A percentile compares a stretch with the other conserved stretches of the same genome.
phyloP scores from a whole-genome alignment of 2,888 invertebrate species.

The Carabus problematicus region DNA sequence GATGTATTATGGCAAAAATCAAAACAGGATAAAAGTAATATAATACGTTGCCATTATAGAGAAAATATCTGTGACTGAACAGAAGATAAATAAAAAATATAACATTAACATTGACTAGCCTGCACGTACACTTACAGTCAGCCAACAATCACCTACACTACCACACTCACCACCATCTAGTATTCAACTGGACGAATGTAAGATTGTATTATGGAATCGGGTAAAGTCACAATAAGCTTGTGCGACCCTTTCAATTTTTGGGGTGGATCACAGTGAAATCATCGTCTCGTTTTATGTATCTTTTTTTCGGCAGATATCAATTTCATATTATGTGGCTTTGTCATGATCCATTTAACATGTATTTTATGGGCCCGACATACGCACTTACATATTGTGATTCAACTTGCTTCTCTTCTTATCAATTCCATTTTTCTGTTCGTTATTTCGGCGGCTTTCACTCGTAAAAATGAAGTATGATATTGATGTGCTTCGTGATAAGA shows the following conservation, averaged over 20 bases:
- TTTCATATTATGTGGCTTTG: conserved; percentile 57
- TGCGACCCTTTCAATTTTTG: conserved; percentile 58
- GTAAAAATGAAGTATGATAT: conserved; percentile 29
- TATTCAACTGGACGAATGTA: conserved; percentile 19
- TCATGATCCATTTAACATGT: conserved; percentile 59
- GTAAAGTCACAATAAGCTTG: conserved; percentile 58
- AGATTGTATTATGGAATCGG: conserved; percentile 53
- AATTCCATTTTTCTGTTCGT: conserved; percentile 38
- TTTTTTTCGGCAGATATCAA: conserved; percentile 51
- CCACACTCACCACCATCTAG: background rate
- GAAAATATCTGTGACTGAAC: conserved; percentile 43
- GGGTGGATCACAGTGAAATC: conserved; percentile 53
- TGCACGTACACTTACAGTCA: conserved; percentile 13
- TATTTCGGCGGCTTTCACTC: conserved; percentile 28
- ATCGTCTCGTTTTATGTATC: conserved; percentile 47
- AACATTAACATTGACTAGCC: conserved; percentile 15
- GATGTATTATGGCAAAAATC: conserved; percentile 52
- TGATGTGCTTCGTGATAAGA: conserved; percentile 31
- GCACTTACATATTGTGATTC: conserved; percentile 35
- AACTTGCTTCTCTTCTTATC: conserved; percentile 30
- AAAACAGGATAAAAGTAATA: conserved; percentile 52
- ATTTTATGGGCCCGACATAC: conserved; percentile 52
- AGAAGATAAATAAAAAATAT: conserved; percentile 42
- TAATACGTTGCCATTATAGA: conserved; percentile 46
- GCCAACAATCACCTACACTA: background rate